Evolutionary conservation across 2,888 invertebrate species (phyloP).

Genomic region (Laspeyria flexula): DNA sequence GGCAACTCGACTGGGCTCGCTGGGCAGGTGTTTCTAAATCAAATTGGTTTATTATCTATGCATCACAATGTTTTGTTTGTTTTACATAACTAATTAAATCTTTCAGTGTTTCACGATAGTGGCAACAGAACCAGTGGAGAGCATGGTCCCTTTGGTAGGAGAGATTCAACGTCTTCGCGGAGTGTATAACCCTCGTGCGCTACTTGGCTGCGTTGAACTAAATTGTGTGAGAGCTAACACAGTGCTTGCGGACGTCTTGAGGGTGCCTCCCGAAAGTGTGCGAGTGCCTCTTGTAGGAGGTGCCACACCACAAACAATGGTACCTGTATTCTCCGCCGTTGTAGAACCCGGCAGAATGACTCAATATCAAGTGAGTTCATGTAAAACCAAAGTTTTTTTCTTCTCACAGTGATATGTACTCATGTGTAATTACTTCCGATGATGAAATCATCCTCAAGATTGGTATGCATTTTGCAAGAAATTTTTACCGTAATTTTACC

Average conservation of each 20-base stretch:
- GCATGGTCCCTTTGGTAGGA: slow-evolving; percentile 89
- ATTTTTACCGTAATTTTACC: too few species aligned
- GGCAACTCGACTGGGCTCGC: too few species aligned
- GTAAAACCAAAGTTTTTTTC: not conserved
- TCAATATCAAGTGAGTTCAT: slow-evolving; percentile 67
- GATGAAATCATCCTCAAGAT: too few species aligned
- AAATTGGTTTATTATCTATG: too few species aligned
- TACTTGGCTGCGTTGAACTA: slow-evolving; percentile 89
- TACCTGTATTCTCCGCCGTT: slow-evolving; percentile 89
- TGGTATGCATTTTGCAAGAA: too few species aligned
- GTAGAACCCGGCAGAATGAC: slow-evolving; percentile 84
- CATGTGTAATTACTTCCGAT: too few species aligned
- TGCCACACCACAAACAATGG: slow-evolving; percentile 89
- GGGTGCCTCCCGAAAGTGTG: slow-evolving; percentile 86
- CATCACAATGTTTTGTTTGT: too few species aligned
- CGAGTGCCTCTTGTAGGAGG: slow-evolving; percentile 90
- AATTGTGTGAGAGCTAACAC: slow-evolving; percentile 90
- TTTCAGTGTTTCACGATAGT: slow-evolving; percentile 72
- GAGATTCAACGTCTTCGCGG: slow-evolving; percentile 88
- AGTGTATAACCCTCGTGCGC: slow-evolving; percentile 65
- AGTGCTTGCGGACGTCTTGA: slow-evolving; percentile 88
- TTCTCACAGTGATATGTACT: too few species aligned
- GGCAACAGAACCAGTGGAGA: slow-evolving; percentile 87
- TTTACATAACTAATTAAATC: not conserved
- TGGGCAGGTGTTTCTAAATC: too few species aligned